Evolutionary conservation across 92 coral and sea anemone species (phyloP).

Genomic region (Porites cylindrica): DNA sequence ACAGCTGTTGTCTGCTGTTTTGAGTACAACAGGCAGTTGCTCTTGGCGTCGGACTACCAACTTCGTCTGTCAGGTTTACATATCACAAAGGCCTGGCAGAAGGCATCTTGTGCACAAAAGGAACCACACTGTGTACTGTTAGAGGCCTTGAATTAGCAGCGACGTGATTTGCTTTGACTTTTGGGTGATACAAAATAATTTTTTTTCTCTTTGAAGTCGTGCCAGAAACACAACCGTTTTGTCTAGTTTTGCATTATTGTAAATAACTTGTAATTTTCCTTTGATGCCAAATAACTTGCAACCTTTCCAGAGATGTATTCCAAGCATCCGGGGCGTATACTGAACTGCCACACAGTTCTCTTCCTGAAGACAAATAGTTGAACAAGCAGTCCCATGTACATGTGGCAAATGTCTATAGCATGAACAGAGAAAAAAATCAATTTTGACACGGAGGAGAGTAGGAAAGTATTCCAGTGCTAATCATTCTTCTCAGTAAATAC

Average conservation of each 20-base stretch:
- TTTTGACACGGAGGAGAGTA: background rate
- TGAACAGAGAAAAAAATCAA: slow-evolving; percentile 5
- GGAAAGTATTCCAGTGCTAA: too few species aligned
- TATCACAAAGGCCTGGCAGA: slow-evolving; percentile 57
- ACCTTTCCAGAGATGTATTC: background rate
- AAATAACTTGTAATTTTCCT: background rate
- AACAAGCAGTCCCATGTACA: slow-evolving; percentile 33
- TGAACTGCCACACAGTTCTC: slow-evolving; percentile 47
- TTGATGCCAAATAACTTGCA: slow-evolving; percentile 13
- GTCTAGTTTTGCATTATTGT: background rate
- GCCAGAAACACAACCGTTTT: slow-evolving; percentile 43
- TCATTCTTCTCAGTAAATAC: too few species aligned
- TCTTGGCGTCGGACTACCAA: slow-evolving; percentile 27
- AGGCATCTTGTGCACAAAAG: slow-evolving; percentile 34
- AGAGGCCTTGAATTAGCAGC: background rate
- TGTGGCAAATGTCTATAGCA: slow-evolving; percentile 33
- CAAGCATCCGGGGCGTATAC: background rate
- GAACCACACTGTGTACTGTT: background rate
- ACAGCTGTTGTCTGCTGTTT: slow-evolving; percentile 21
- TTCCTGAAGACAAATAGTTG: slow-evolving; percentile 43
- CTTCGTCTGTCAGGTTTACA: slow-evolving; percentile 26
- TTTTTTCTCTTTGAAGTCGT: slow-evolving; percentile 44
- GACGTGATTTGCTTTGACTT: slow-evolving; percentile 22
- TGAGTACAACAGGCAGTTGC: slow-evolving; percentile 55
- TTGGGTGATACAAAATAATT: background rate